Conservation (phyloP, 1,140 invertebrate genomes). For the Ceratitis capitata region DNA sequence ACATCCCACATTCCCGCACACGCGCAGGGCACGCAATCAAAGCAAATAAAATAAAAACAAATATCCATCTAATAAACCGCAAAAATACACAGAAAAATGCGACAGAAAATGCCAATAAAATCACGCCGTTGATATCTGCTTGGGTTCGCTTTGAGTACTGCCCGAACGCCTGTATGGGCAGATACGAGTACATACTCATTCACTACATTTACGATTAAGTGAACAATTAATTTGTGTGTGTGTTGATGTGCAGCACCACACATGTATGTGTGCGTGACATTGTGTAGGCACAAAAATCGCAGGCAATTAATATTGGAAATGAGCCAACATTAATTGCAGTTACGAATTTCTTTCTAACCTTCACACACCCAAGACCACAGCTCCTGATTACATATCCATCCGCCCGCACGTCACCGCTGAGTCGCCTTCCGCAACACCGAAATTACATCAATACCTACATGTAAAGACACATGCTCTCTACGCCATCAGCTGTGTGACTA, state of each 20-base stretch:
- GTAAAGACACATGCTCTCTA: neutral
- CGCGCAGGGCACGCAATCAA: neutral
- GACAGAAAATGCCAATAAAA: constrained; percentile 5
- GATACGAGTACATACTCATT: neutral
- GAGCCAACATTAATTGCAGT: constrained; percentile 33
- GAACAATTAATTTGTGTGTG: neutral
- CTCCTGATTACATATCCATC: neutral
- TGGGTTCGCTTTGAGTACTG: neutral
- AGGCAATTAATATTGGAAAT: constrained; percentile 36
- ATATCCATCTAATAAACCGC: neutral
- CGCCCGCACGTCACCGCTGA: no score
- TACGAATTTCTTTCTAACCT: neutral
- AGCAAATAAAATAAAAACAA: neutral
- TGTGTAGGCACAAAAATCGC: neutral
- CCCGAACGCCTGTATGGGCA: neutral
- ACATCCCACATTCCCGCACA: neutral
- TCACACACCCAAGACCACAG: neutral
- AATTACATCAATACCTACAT: neutral
- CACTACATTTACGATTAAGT: neutral
- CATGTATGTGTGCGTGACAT: neutral
- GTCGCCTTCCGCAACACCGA: neutral
- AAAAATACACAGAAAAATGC: neutral
- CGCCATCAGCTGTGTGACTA: neutral
- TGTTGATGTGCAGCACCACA: neutral
- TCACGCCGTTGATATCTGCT: neutral